Percentiles rank a stretch among this genome's conserved stretches.
These are phyloP conservation scores for Charaxes varanes DNA, from an alignment of 1,140 invertebrate genomes.

Conservation along the genomic window DNA sequence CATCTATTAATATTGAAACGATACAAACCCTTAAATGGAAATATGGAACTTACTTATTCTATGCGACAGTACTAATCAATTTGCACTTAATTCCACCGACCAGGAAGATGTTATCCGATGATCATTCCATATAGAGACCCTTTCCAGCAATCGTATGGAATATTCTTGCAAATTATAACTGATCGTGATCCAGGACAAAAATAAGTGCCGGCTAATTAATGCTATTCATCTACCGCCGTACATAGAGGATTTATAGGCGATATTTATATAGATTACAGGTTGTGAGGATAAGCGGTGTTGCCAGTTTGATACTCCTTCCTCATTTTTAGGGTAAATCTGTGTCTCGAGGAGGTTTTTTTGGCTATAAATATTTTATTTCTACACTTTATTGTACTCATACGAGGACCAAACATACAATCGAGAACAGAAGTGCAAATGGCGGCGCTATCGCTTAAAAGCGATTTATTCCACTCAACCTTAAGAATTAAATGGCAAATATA, in stretches of 20 bases:
- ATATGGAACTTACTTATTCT: conserved; percentile 11
- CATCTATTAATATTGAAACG: conserved; percentile 13
- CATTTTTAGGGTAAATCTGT: no score
- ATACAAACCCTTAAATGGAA: conserved; percentile 10
- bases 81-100: conserved; percentile 38
- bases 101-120: conserved; percentile 43
- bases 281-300: no score
- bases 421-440: no score
- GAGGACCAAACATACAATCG: no score
- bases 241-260: conserved; percentile 20
- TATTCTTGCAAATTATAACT: conserved; percentile 38
- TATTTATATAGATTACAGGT: no score
- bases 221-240: conserved; percentile 24
- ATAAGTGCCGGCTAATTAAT: conserved; percentile 38
- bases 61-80: conserved; percentile 24
- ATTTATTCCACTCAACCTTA: no score
- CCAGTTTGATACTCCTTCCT: no score
- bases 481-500: no score
- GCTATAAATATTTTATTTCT: no score
- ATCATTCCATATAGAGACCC: conserved; percentile 46
- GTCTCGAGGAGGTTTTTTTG: no score
- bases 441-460: no score
- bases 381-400: no score
- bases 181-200: conserved; percentile 42
- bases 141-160: conserved; percentile 44